phyloP scores from a whole-genome alignment of 2,888 invertebrate species.

The Thelaira solivaga region DNA sequence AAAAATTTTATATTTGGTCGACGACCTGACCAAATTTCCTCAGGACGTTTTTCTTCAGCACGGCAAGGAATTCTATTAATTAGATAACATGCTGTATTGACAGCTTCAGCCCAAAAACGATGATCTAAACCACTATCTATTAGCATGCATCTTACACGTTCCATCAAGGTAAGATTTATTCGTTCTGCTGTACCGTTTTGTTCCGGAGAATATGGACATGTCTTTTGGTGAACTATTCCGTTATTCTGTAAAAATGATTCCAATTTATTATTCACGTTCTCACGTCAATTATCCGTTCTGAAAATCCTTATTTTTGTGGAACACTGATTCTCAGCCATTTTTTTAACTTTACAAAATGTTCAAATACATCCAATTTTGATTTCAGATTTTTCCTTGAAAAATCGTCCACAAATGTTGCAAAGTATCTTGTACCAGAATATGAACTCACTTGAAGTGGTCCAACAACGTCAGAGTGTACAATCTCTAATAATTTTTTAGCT shows the following conservation, averaged over 20 bases:
- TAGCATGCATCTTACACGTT: conserved; percentile 64
- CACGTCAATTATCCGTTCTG: conserved; percentile 56
- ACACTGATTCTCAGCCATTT: conserved; percentile 62
- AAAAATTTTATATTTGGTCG: conserved; percentile 39
- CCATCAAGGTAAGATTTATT: conserved; percentile 63
- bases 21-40: conserved; percentile 50
- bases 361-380: conserved; percentile 59
- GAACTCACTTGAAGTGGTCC: neutral
- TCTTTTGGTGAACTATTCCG: conserved; percentile 63
- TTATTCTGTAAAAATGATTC: conserved; percentile 34
- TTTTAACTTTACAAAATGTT: conserved; percentile 58
- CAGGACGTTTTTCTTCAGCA: neutral
- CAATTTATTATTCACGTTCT: conserved; percentile 45
- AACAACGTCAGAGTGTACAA: conserved; percentile 46
- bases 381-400: conserved; percentile 42
- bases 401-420: neutral
- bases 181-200: conserved; percentile 64
- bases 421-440: neutral
- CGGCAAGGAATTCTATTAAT: conserved; percentile 23
- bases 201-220: conserved; percentile 59
- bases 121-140: conserved; percentile 61
- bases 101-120: conserved; percentile 46
- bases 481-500: conserved; percentile 26
- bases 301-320: conserved; percentile 58
- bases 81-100: conserved; percentile 9